These are phyloP conservation scores for Nezara viridula DNA, from an alignment of 2,888 invertebrate genomes.

Conservation along the genomic window DNA sequence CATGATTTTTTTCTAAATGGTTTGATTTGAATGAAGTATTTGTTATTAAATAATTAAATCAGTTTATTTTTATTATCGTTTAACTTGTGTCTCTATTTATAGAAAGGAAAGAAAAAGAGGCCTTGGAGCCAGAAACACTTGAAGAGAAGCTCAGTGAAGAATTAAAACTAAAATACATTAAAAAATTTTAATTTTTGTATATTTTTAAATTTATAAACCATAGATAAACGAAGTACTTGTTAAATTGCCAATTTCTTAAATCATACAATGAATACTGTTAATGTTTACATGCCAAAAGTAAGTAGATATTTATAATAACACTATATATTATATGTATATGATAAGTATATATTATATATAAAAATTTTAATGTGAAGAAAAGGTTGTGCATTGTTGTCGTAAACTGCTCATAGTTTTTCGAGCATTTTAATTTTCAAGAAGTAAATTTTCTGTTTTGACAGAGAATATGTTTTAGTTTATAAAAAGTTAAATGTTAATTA, in stretches of 20 bases:
- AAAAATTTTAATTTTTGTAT: conserved; percentile 48
- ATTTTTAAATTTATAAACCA: conserved; percentile 7
- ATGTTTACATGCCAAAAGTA: conserved; percentile 45
- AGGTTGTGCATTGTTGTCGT: conserved; percentile 42
- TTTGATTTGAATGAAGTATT: background rate
- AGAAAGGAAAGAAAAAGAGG: conserved; percentile 45
- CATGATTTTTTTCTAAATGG: background rate
- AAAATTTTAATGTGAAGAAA: conserved; percentile 45
- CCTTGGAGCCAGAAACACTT: background rate
- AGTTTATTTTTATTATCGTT: background rate
- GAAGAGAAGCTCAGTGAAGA: conserved; percentile 55
- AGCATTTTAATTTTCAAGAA: conserved; percentile 4
- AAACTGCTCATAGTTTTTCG: conserved; percentile 41
- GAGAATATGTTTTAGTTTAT: conserved; percentile 16
- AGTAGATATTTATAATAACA: conserved; percentile 44
- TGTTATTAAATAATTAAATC: background rate
- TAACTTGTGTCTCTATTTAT: background rate
- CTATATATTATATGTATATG: conserved; percentile 53
- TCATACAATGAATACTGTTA: conserved; percentile 1
- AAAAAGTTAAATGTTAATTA: conserved; percentile 3
- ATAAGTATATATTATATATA: conserved; percentile 56
- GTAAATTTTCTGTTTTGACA: background rate
- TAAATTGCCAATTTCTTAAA: background rate
- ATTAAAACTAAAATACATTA: conserved; percentile 55
- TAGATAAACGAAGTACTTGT: background rate